Conservation (phyloP, 2,113 vertebrate species). For the Percina caprodes region DNA sequence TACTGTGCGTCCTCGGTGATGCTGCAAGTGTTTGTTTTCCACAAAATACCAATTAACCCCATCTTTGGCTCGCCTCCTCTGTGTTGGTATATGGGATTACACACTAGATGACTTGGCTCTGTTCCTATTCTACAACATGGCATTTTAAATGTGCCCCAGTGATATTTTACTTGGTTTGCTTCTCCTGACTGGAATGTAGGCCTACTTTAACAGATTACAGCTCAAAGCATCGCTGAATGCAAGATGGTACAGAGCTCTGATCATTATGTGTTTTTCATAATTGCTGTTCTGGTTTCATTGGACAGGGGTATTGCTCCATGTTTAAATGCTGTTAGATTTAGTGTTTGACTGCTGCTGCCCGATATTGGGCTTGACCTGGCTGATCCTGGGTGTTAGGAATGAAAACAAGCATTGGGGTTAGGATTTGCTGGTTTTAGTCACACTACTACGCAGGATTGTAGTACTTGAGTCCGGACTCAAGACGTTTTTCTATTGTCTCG, state of each 20-base stretch:
- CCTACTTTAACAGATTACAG: conserved; percentile 34
- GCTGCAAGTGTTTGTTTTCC: conserved; percentile 64
- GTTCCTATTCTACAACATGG: conserved; percentile 62
- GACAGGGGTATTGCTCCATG: not conserved
- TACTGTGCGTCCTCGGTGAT: conserved; percentile 35
- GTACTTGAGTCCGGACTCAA: too few relatives aligned
- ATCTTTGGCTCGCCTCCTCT: conserved; percentile 35
- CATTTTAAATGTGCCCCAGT: conserved; percentile 61
- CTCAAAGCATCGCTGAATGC: not conserved
- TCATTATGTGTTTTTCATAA: not conserved
- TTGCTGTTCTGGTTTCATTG: not conserved
- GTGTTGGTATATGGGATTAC: conserved; percentile 74
- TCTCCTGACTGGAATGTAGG: conserved; percentile 42
- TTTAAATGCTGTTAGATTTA: not conserved
- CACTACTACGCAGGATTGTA: too few relatives aligned
- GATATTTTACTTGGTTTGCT: conserved; percentile 45
- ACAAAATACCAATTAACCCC: conserved; percentile 61
- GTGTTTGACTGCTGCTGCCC: not conserved
- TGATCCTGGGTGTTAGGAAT: too few relatives aligned
- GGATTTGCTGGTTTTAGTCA: too few relatives aligned
- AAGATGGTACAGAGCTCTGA: conserved; percentile 8
- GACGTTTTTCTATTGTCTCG: too few relatives aligned
- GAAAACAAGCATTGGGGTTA: too few relatives aligned
- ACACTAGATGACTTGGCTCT: conserved; percentile 68
- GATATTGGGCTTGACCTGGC: too few relatives aligned